Evolutionary conservation across 2,888 invertebrate genomes (phyloP).

Genomic region (Aleiodes leptofemur): DNA sequence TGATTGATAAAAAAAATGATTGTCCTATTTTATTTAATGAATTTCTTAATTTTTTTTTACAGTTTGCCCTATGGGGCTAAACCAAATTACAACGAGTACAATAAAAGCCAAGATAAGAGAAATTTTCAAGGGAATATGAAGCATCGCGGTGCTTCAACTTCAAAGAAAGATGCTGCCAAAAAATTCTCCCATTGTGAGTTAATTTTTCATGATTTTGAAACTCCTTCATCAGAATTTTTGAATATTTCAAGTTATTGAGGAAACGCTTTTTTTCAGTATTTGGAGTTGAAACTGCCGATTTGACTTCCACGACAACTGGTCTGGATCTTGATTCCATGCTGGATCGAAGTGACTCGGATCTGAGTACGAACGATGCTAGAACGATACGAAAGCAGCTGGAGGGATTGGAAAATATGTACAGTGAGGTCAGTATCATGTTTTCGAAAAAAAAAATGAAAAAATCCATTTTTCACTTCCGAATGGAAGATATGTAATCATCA

Average conservation of each 20-base stretch:
- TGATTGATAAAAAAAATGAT: too few relatives aligned
- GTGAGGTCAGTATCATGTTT: conserved; percentile 79
- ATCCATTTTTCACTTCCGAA: too few relatives aligned
- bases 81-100: conserved; percentile 77
- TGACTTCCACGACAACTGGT: conserved; percentile 88
- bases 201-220: not conserved
- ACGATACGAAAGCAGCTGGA: conserved; percentile 88
- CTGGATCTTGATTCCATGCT: conserved; percentile 87
- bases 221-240: not conserved
- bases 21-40: not conserved
- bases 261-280: conserved; percentile 77
- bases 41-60: conserved; percentile 56
- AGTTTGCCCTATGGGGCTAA: conserved; percentile 82
- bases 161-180: conserved; percentile 70
- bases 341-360: conserved; percentile 86
- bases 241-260: too few relatives aligned
- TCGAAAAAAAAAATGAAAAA: too few relatives aligned
- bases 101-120: conserved; percentile 74
- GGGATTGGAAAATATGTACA: conserved; percentile 91
- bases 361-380: conserved; percentile 85
- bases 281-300: conserved; percentile 84
- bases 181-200: conserved; percentile 71
- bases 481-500: too few relatives aligned
- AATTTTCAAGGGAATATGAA: conserved; percentile 66
- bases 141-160: conserved; percentile 69